Conservation (phyloP, 2,113 vertebrate species). For the Onychorhynchus coronatus region DNA sequence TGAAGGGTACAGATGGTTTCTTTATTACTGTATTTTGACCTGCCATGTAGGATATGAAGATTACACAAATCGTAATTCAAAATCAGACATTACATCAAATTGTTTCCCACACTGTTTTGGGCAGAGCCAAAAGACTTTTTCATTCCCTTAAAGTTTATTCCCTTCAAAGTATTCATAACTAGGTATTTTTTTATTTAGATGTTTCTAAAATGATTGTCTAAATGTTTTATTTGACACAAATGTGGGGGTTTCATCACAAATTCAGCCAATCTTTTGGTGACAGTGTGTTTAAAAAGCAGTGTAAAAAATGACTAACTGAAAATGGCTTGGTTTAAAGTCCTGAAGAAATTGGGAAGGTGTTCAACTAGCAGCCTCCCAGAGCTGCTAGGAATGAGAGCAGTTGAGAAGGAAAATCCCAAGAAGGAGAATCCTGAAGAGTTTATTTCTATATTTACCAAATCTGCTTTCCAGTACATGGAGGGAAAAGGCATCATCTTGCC, state of each 20-base stretch:
- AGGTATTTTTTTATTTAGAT: neutral
- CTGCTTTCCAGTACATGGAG: neutral
- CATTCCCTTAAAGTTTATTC: neutral
- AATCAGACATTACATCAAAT: neutral
- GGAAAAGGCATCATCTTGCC: neutral
- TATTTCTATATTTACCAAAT: neutral
- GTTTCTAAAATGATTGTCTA: neutral
- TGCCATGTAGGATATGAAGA: neutral
- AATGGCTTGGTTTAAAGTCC: neutral
- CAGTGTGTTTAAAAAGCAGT: neutral
- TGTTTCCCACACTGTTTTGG: neutral
- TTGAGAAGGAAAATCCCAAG: constrained; percentile 13
- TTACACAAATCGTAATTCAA: neutral
- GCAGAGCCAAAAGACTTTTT: neutral
- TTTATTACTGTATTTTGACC: neutral
- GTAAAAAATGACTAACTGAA: constrained; percentile 28
- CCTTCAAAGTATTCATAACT: neutral
- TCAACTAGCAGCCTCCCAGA: neutral
- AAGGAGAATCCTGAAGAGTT: neutral
- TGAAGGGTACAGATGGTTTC: neutral
- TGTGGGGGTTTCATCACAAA: neutral
- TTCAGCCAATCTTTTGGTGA: neutral
- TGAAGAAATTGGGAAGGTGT: neutral
- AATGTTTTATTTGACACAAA: neutral
- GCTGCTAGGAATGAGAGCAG: neutral